Evolutionary conservation across 1,140 invertebrate species (phyloP).

Genomic region (Phenacoccus solenopsis): DNA sequence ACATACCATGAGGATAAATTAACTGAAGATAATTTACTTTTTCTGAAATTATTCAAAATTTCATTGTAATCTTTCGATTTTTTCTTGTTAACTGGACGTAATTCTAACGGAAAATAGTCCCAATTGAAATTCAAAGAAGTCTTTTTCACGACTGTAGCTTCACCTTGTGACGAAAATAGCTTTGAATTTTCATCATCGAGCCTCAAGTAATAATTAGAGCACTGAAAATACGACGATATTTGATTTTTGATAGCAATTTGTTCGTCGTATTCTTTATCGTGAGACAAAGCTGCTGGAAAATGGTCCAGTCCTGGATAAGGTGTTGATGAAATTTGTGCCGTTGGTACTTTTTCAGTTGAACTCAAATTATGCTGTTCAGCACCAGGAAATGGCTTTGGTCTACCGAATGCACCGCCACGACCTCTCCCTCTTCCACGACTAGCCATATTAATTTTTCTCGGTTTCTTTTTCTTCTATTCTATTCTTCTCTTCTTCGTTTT

Average conservation of each 20-base stretch:
- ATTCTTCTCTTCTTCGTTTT: slow-evolving; percentile 12
- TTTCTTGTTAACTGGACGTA: slow-evolving; percentile 20
- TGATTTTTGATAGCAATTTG: slow-evolving; percentile 12
- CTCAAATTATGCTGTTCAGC: slow-evolving; percentile 4
- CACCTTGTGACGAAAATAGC: slow-evolving; percentile 14
- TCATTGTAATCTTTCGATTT: slow-evolving; percentile 15
- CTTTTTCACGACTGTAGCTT: slow-evolving; percentile 15
- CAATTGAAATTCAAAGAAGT: slow-evolving; percentile 20
- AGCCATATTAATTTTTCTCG: slow-evolving; percentile 21
- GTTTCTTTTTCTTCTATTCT: not conserved
- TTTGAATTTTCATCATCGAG: slow-evolving; percentile 15
- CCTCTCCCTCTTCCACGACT: slow-evolving; percentile 15
- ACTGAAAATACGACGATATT: slow-evolving; percentile 18
- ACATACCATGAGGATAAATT: not conserved
- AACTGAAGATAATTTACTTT: not conserved
- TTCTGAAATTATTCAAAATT: slow-evolving; percentile 19
- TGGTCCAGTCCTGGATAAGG: slow-evolving; percentile 17
- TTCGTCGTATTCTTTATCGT: slow-evolving; percentile 23
- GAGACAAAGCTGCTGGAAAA: slow-evolving; percentile 21
- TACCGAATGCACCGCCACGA: slow-evolving; percentile 1
- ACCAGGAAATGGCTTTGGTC: not conserved
- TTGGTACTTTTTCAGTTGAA: not conserved
- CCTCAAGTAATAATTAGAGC: slow-evolving; percentile 11
- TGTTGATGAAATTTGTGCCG: slow-evolving; percentile 18
- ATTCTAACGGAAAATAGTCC: slow-evolving; percentile 22